A percentile compares a stretch with the other conserved stretches of the same genome.
Evolutionary conservation across 2,888 invertebrate species (phyloP).

Genomic region (Clunio marinus): DNA sequence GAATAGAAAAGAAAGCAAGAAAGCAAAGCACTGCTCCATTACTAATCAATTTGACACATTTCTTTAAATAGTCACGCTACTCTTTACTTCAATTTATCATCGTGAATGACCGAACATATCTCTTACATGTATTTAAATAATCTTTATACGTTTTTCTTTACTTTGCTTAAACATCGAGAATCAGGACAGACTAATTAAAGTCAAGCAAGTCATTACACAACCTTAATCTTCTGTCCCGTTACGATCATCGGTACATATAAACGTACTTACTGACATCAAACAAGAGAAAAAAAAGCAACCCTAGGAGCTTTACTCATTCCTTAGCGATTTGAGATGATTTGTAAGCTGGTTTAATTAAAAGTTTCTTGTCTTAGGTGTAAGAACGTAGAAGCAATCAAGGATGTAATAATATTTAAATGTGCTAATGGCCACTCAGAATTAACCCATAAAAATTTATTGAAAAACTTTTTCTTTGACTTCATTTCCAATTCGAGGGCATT

Average conservation of each 20-base stretch:
- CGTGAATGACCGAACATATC: background rate
- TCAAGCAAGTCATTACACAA: constrained; percentile 31
- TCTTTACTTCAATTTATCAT: background rate
- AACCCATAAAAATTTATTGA: constrained; percentile 37
- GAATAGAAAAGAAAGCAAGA: background rate
- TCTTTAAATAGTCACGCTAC: background rate
- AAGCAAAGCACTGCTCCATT: background rate
- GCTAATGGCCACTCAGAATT: constrained; percentile 32
- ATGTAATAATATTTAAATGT: constrained; percentile 22
- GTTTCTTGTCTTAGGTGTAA: background rate
- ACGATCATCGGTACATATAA: too few relatives aligned
- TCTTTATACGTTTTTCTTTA: constrained; percentile 23
- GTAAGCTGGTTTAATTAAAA: constrained; percentile 17
- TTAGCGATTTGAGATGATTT: constrained; percentile 11
- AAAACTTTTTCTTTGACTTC: constrained; percentile 16
- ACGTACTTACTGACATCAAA: background rate
- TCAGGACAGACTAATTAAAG: constrained; percentile 39
- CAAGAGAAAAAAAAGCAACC: too few relatives aligned
- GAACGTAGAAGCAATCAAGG: background rate
- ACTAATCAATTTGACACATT: constrained; percentile 28
- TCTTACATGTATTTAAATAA: constrained; percentile 11
- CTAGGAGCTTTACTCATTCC: constrained; percentile 6
- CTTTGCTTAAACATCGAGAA: background rate
- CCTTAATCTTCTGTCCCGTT: constrained; percentile 37
- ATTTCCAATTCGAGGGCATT: background rate